Conservation (phyloP, 2,797 vertebrate species). For the Clarias fuscus region DNA sequence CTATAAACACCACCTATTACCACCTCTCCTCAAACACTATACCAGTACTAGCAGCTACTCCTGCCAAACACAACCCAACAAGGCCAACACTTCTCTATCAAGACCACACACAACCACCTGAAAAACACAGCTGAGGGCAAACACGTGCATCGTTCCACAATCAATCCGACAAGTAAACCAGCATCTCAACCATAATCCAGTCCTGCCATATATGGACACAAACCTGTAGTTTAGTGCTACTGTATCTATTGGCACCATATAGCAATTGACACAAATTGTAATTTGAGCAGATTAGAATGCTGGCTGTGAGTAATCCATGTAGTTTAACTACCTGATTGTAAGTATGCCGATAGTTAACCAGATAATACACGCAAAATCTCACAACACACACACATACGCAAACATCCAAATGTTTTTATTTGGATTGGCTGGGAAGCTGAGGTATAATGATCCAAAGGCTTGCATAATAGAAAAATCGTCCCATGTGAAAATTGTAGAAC, state of each 20-base stretch:
- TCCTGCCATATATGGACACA: neutral
- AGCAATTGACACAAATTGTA: neutral
- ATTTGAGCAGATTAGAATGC: neutral
- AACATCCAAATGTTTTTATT: neutral
- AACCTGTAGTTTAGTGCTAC: neutral
- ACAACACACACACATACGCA: neutral
- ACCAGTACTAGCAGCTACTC: slow-evolving; percentile 11
- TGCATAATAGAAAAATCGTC: neutral
- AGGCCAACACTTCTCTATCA: slow-evolving; percentile 35
- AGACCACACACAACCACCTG: slow-evolving; percentile 38
- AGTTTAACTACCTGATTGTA: neutral
- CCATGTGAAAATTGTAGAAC: neutral
- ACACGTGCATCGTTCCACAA: neutral
- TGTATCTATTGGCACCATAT: neutral
- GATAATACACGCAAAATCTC: neutral
- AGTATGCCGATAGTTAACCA: neutral
- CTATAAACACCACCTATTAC: slow-evolving; percentile 21
- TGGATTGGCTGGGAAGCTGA: neutral
- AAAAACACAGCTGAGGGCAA: slow-evolving; percentile 17
- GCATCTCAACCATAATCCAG: neutral
- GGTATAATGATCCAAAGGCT: neutral
- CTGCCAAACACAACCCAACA: neutral
- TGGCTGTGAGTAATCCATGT: neutral
- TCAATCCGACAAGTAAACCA: neutral
- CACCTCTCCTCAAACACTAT: slow-evolving; percentile 6